Percentiles rank a stretch among this genome's conserved stretches.
phyloP scores from a whole-genome alignment of 1,140 invertebrate species.

The Asobara japonica region DNA sequence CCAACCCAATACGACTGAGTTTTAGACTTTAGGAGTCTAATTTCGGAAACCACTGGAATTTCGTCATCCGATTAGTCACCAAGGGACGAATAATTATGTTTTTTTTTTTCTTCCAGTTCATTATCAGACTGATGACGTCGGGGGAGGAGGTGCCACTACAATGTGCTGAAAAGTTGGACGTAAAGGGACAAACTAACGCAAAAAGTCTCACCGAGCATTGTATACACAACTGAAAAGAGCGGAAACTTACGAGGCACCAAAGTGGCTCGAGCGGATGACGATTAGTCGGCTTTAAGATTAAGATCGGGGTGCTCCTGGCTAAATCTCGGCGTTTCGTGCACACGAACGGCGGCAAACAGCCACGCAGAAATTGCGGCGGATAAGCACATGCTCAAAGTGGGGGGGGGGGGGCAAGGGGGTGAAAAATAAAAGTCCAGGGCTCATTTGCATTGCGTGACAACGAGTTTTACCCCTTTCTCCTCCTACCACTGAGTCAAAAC shows the following conservation, averaged over 20 bases:
- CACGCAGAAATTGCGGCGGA: background rate
- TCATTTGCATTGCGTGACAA: slow-evolving; percentile 42
- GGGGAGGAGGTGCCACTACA: no score
- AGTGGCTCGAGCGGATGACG: slow-evolving; percentile 28
- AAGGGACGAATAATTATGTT: no score
- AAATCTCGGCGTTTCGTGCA: slow-evolving; percentile 23
- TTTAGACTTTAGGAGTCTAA: no score
- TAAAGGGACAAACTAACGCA: no score
- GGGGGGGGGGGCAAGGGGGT: background rate
- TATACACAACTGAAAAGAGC: background rate
- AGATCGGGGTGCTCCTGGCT: slow-evolving; percentile 14
- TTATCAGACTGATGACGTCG: no score
- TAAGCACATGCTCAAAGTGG: background rate
- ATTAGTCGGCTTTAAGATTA: slow-evolving; percentile 35
- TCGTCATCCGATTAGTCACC: no score
- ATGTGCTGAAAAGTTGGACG: no score
- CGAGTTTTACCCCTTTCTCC: slow-evolving; percentile 21
- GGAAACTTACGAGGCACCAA: slow-evolving; percentile 19
- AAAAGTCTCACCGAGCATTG: background rate
- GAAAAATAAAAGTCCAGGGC: slow-evolving; percentile 1
- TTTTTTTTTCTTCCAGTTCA: no score
- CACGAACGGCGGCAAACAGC: background rate
- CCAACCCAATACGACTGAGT: no score
- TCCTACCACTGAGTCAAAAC: background rate
- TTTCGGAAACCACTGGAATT: no score